Evolutionary conservation across 2,888 invertebrate genomes (phyloP).

Genomic region (Plagodis dolabraria): DNA sequence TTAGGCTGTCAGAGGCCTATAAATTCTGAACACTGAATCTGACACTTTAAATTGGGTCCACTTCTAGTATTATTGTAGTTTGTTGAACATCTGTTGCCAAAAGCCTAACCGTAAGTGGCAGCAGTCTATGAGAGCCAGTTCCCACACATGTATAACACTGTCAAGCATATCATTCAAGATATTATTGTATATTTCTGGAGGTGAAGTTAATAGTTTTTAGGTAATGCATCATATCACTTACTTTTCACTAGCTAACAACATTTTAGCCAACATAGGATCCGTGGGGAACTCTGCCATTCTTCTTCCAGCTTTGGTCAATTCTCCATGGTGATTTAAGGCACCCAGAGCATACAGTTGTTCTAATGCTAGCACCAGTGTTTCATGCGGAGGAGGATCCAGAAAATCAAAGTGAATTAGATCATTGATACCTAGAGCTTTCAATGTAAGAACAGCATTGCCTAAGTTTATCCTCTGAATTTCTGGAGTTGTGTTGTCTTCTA

Average conservation of each 20-base stretch:
- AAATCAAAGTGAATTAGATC: conserved; percentile 99
- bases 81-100: too few relatives aligned
- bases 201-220: too few relatives aligned
- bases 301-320: conserved; percentile 97
- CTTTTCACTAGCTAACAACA: conserved; percentile 98
- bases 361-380: conserved; percentile 95
- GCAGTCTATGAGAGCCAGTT: too few relatives aligned
- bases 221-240: conserved; percentile 66
- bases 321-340: conserved; percentile 98
- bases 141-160: too few relatives aligned
- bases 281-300: conserved; percentile 99
- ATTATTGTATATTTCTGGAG: too few relatives aligned
- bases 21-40: too few relatives aligned
- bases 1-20: too few relatives aligned
- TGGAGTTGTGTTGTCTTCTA: conserved; percentile 99
- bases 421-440: conserved; percentile 98
- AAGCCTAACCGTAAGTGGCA: too few relatives aligned
- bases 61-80: too few relatives aligned
- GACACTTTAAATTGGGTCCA: too few relatives aligned
- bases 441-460: conserved; percentile 97
- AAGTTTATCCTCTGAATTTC: conserved; percentile 99
- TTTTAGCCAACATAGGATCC: conserved; percentile 99
- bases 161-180: too few relatives aligned
- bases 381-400: conserved; percentile 98
- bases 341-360: conserved; percentile 99